These are phyloP conservation scores for Agapostemon virescens DNA, from an alignment of 2,888 invertebrate species.

Conservation along the genomic window DNA sequence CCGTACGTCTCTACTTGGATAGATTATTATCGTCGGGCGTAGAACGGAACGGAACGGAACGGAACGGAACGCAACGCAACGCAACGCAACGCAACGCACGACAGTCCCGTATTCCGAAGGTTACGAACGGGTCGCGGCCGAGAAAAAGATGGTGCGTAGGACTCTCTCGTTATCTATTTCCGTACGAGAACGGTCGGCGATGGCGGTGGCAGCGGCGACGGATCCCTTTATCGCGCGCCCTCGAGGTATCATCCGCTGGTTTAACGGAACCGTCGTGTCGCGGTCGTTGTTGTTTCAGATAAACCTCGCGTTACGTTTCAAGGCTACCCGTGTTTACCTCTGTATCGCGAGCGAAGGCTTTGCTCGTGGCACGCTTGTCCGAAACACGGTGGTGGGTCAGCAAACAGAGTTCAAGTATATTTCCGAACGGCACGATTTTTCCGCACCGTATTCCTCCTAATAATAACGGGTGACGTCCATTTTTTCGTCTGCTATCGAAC, in stretches of 20 bases:
- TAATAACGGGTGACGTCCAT: neutral
- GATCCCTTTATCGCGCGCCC: constrained; percentile 8
- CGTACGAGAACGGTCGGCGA: no score
- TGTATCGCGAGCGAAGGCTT: neutral
- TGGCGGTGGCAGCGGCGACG: no score
- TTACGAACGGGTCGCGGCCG: neutral
- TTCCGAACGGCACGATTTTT: neutral
- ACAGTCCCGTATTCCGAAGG: neutral
- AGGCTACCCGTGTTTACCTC: constrained; percentile 46
- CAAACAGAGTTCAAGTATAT: neutral
- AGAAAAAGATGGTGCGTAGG: neutral
- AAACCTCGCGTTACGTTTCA: constrained; percentile 28
- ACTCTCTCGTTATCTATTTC: constrained; percentile 11
- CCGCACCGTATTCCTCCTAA: neutral
- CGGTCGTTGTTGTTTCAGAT: constrained; percentile 7
- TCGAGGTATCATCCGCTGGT: constrained; percentile 5
- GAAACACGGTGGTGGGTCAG: neutral
- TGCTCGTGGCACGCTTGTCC: neutral
- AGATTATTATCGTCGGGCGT: no score
- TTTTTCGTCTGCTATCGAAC: neutral
- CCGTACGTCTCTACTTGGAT: no score
- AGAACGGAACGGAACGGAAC: no score
- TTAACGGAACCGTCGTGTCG: constrained; percentile 16
- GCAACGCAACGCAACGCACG: no score
- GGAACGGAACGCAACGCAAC: no score